Evolutionary conservation across 2,888 invertebrate species (phyloP).

Genomic region (Meloe dianella): DNA sequence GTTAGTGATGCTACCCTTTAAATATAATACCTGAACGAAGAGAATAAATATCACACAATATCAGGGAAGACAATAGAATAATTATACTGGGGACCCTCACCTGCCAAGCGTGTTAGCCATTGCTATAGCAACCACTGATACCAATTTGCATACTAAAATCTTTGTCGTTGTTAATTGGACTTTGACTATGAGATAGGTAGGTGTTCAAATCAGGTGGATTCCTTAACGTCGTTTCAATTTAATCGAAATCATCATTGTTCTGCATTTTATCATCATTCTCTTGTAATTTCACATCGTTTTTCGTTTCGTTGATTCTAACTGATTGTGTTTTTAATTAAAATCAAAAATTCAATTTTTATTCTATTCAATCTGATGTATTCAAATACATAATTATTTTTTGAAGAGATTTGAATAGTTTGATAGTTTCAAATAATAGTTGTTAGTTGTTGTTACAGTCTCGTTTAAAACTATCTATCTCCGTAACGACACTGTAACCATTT

Average conservation of each 20-base stretch:
- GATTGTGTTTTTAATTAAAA: neutral
- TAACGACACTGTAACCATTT: slow-evolving; percentile 34
- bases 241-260: slow-evolving; percentile 16
- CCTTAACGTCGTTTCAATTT: slow-evolving; percentile 6
- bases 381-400: too few species aligned
- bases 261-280: neutral
- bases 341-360: neutral
- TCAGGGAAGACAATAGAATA: slow-evolving; percentile 55
- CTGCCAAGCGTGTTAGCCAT: slow-evolving; percentile 50
- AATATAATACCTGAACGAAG: slow-evolving; percentile 40
- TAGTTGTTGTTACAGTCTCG: slow-evolving; percentile 10
- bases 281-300: too few species aligned
- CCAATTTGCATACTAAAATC: slow-evolving; percentile 54
- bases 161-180: slow-evolving; percentile 52
- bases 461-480: slow-evolving; percentile 31
- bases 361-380: too few species aligned
- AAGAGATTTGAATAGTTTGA: neutral
- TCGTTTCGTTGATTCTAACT: too few species aligned
- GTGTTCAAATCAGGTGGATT: slow-evolving; percentile 27
- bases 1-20: slow-evolving; percentile 23
- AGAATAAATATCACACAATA: slow-evolving; percentile 48
- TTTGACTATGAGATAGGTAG: slow-evolving; percentile 36
- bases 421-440: neutral
- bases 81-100: slow-evolving; percentile 52
- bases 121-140: slow-evolving; percentile 49